These are phyloP conservation scores for Phrixothrix hirtus DNA, from an alignment of 2,888 invertebrate species.

Conservation along the genomic window DNA sequence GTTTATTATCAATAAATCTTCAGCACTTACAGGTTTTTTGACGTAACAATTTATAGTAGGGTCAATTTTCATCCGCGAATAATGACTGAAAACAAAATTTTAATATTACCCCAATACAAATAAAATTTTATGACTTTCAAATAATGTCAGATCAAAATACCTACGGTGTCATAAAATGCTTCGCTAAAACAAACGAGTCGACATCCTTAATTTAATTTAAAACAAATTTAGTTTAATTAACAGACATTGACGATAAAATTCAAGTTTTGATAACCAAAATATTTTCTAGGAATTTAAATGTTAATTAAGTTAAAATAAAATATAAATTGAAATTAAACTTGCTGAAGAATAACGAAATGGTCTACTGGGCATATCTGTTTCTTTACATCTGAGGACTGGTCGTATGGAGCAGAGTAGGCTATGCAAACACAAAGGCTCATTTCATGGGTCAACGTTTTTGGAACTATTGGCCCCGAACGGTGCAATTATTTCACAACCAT, in stretches of 20 bases:
- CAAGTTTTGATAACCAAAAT: not conserved
- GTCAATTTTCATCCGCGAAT: too few species aligned
- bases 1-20: too few species aligned
- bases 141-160: too few species aligned
- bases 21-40: too few species aligned
- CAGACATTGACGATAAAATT: not conserved
- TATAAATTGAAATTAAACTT: too few species aligned
- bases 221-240: not conserved
- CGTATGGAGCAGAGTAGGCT: conserved; percentile 30
- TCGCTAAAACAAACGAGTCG: not conserved
- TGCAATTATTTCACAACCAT: conserved; percentile 29
- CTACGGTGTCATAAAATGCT: not conserved
- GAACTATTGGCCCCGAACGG: conserved; percentile 34
- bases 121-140: too few species aligned
- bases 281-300: not conserved
- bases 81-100: not conserved
- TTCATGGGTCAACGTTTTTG: conserved; percentile 38
- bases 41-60: too few species aligned
- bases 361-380: conserved; percentile 33
- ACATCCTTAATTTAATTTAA: not conserved
- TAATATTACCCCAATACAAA: too few species aligned
- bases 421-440: conserved; percentile 37
- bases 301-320: not conserved
- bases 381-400: conserved; percentile 35
- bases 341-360: conserved; percentile 26